Evolutionary conservation across 2,888 invertebrate genomes (phyloP), one percentile per base, ranked within the genome.

Genomic region (Microctonus hyperodae): DNA sequence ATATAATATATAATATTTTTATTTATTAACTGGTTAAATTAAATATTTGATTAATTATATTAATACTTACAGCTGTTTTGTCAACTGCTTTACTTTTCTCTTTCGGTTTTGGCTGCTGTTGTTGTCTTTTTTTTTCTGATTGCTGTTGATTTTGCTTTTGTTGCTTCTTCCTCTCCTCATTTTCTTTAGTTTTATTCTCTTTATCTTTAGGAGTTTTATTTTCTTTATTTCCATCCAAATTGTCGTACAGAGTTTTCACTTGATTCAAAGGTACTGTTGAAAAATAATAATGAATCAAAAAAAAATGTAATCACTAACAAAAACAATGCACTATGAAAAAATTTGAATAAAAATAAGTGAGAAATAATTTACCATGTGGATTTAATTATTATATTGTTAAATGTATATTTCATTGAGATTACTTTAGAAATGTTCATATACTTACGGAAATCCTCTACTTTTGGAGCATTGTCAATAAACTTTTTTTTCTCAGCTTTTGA

Each of bases 381-480:
- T n/a, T 55, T 53, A 53, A n/a, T 64, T 55, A 33, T 35, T 28
- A 22, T 23, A 20, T 22, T 23, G 55, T 11, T 61, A 31, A 9
- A 50, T 11, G n/a, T 63, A 20, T 20, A 57, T 13, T 9, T n/a
- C 6, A 33, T 40, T 35, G n/a, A 70, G 58, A 57, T 64, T 57
- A 65, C n/a, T n/a, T n/a, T n/a, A n/a, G n/a, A n/a, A n/a, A n/a
- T 9, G 28, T 67, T 37, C 9, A 23, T 25, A 25, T 74, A 88
- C 91, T 88, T 85, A 93, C 93, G 85, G 79, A 92, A 88, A 83
- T 93, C 92, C 80, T 92, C 92, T 71, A 91, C 86, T 86, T 91
- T 92, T 28, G 90, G 89, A 58, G 87, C 88, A 83, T 88, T 89
- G 81, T 90, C 88, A 64, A 85, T 82, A 64, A 87, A 85, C 78